Conservation (phyloP, 2,797 vertebrate genomes). For the Danio tinwini region DNA sequence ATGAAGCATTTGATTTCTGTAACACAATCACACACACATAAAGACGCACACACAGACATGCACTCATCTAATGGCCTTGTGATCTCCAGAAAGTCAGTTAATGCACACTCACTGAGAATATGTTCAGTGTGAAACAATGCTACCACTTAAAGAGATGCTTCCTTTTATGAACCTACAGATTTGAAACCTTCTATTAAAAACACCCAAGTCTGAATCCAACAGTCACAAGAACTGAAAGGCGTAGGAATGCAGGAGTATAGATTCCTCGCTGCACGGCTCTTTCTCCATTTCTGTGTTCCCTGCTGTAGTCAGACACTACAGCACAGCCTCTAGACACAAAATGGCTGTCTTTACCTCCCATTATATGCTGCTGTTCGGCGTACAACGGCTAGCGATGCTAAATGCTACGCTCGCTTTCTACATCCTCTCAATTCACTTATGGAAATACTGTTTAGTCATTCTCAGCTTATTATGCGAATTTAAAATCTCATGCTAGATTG, state of each 20-base stretch:
- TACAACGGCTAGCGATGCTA: constrained; percentile 29
- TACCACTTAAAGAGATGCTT: constrained; percentile 23
- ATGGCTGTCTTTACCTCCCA: constrained; percentile 34
- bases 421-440: background rate
- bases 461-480: background rate
- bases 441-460: background rate
- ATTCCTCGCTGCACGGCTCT: background rate
- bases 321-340: constrained; percentile 46
- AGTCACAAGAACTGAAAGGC: background rate
- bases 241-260: constrained; percentile 11
- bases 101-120: constrained; percentile 54
- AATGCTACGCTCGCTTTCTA: constrained; percentile 14
- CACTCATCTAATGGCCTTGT: constrained; percentile 34
- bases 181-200: background rate
- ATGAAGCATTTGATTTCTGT: no score
- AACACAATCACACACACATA: background rate
- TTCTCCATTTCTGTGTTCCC: constrained; percentile 32
- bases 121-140: constrained; percentile 31
- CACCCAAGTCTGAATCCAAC: background rate
- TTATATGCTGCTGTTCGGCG: constrained; percentile 3
- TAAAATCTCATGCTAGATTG: background rate
- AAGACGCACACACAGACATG: constrained; percentile 17
- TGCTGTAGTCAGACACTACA: constrained; percentile 22
- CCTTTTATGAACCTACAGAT: background rate
- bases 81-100: constrained; percentile 52